Conservation (phyloP, 2,113 vertebrate species). For the Rissa tridactyla region DNA sequence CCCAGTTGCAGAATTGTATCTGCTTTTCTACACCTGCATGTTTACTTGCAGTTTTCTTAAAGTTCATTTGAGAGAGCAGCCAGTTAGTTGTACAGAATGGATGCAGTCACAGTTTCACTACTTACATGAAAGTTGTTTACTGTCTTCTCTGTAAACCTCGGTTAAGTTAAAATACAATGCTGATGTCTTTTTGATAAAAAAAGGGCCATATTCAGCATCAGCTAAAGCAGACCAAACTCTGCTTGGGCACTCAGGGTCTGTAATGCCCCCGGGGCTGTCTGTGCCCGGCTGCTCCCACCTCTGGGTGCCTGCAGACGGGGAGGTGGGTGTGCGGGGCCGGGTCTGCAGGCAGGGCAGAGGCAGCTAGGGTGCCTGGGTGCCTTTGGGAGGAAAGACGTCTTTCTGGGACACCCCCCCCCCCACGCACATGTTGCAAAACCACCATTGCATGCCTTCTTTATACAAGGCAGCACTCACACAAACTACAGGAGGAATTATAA, state of each 20-base stretch:
- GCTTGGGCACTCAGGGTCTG: fast-evolving
- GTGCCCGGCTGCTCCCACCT: background rate
- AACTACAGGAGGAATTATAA: background rate
- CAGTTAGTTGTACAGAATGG: fast-evolving
- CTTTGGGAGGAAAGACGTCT: background rate
- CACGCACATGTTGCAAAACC: fast-evolving
- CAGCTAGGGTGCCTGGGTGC: background rate
- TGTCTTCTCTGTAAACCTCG: background rate
- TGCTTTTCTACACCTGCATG: background rate
- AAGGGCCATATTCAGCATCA: background rate
- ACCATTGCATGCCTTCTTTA: background rate
- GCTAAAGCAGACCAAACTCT: background rate
- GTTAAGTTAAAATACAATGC: background rate
- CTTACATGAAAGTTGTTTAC: background rate
- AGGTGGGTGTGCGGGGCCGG: background rate
- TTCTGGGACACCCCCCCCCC: background rate
- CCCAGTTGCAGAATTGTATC: background rate
- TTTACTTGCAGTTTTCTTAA: background rate
- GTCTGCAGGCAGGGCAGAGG: background rate
- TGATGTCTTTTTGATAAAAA: background rate
- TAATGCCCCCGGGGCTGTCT: background rate
- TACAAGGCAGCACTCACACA: background rate
- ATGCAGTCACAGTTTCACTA: fast-evolving
- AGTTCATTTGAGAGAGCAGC: background rate
- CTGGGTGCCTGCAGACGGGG: background rate